These are phyloP conservation scores for Heliconius cydno DNA, from an alignment of 2,888 invertebrate species.

Conservation along the genomic window DNA sequence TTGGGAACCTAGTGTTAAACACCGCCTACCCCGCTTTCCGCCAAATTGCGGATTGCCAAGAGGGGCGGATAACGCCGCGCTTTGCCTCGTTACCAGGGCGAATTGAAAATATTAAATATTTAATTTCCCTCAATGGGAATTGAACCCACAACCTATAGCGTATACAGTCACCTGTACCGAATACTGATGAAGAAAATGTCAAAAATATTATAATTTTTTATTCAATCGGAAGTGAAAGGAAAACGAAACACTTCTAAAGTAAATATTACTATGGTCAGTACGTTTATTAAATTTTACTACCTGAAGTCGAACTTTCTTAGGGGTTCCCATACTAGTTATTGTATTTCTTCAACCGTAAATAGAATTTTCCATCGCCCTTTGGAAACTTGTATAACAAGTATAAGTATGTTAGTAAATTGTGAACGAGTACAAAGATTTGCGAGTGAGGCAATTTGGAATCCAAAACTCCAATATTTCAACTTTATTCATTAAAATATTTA, in stretches of 20 bases:
- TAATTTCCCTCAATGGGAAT: too few species aligned
- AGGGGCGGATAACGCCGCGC: too few species aligned
- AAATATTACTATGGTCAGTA: conserved; percentile 2
- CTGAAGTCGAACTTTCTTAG: not conserved
- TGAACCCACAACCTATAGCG: too few species aligned
- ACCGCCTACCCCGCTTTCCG: too few species aligned
- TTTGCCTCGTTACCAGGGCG: too few species aligned
- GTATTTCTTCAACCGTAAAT: conserved; percentile 14
- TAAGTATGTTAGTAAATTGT: conserved; percentile 11
- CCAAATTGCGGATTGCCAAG: too few species aligned
- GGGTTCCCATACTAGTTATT: not conserved
- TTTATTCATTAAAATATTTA: conserved; percentile 1
- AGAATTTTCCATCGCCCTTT: not conserved
- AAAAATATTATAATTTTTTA: not conserved
- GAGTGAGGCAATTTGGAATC: not conserved
- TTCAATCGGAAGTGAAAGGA: not conserved
- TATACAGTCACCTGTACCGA: not conserved
- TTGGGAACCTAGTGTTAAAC: too few species aligned
- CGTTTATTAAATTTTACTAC: not conserved
- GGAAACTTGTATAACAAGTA: conserved; percentile 7
- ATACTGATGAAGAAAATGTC: not conserved
- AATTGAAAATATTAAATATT: too few species aligned
- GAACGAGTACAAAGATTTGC: not conserved
- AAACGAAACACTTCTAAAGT: not conserved
- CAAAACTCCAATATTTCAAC: conserved; percentile 2